A percentile compares a stretch with the other conserved stretches of the same genome.
These are phyloP conservation scores for Amphipoea lucens DNA, from an alignment of 2,888 invertebrate genomes.

Conservation along the genomic window DNA sequence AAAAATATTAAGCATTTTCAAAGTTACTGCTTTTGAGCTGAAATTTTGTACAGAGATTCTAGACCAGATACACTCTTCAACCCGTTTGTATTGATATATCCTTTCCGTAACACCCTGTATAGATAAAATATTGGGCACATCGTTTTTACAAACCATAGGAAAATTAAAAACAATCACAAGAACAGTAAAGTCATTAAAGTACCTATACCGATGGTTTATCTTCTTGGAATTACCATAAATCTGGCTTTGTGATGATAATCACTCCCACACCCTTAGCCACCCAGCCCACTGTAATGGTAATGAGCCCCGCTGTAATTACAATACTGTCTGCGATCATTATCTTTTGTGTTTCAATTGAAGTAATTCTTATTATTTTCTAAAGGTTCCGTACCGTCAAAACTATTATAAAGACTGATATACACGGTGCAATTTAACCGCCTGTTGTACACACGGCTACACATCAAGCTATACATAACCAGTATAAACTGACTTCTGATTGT, in stretches of 20 bases:
- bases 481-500: no score
- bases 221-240: slow-evolving; percentile 52
- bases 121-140: not conserved
- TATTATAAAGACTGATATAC: not conserved
- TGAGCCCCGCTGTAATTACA: slow-evolving; percentile 69
- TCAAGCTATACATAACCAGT: no score
- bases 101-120: no score
- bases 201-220: slow-evolving; percentile 4
- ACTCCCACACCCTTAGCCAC: slow-evolving; percentile 1
- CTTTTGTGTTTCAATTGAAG: slow-evolving; percentile 1
- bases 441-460: no score
- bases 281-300: slow-evolving; percentile 63
- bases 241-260: slow-evolving; percentile 61
- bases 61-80: no score
- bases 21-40: no score
- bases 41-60: no score
- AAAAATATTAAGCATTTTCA: no score
- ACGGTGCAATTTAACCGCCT: not conserved
- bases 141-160: not conserved
- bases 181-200: slow-evolving; percentile 18
- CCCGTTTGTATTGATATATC: no score
- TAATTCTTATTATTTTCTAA: not conserved
- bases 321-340: slow-evolving; percentile 24
- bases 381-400: not conserved
- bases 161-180: slow-evolving; percentile 16